A percentile compares a stretch with the other conserved stretches of the same genome.
Conservation (phyloP, 2,113 vertebrate species). For the Rhea americana region DNA sequence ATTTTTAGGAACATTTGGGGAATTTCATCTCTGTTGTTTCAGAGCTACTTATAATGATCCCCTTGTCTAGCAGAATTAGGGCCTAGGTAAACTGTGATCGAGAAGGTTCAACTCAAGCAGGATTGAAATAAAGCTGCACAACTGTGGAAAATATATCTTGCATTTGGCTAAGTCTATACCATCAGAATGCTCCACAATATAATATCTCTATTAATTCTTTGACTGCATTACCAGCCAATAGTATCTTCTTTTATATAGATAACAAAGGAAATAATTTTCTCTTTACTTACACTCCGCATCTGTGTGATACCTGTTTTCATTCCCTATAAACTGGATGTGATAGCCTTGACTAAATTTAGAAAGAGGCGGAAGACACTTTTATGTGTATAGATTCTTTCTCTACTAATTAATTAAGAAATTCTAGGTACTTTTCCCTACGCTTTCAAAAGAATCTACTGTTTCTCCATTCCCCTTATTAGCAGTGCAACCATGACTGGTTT, state of each 20-base stretch:
- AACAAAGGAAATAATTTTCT: neutral
- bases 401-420: neutral
- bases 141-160: neutral
- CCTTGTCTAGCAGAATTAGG: neutral
- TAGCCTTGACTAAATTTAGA: neutral
- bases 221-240: neutral
- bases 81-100: neutral
- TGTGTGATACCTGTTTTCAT: neutral
- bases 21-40: neutral
- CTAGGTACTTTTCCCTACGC: neutral
- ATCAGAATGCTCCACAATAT: neutral
- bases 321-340: neutral
- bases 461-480: neutral
- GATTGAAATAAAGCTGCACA: neutral
- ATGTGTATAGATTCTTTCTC: neutral
- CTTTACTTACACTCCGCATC: neutral
- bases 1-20: neutral
- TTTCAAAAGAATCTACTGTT: neutral
- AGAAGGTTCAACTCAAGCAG: neutral
- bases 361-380: neutral
- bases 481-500: neutral
- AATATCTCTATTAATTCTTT: neutral
- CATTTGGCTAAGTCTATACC: neutral
- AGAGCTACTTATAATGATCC: neutral
- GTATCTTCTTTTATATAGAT: neutral